Conservation (phyloP, 2,113 vertebrate genomes). For the Chunga burmeisteri region DNA sequence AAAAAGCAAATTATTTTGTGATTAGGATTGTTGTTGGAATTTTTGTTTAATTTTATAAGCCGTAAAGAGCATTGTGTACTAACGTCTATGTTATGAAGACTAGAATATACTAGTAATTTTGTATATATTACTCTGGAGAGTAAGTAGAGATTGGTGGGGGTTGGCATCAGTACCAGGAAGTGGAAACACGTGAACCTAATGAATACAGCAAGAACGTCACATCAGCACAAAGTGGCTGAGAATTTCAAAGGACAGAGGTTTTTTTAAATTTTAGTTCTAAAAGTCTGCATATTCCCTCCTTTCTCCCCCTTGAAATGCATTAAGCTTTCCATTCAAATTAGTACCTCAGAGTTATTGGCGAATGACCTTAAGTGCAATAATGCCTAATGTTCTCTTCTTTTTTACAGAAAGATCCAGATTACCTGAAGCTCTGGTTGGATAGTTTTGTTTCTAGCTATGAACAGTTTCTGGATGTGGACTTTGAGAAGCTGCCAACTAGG, state of each 20-base stretch:
- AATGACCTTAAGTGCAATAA: not conserved
- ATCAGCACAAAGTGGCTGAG: not conserved
- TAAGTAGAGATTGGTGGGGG: not conserved
- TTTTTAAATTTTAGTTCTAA: not conserved
- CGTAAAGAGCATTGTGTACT: not conserved
- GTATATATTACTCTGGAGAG: not conserved
- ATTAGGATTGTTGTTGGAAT: not conserved
- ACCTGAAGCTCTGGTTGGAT: slow-evolving; percentile 95
- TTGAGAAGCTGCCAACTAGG: slow-evolving; percentile 94
- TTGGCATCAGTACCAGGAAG: not conserved
- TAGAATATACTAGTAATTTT: not conserved
- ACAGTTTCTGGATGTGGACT: slow-evolving; percentile 94
- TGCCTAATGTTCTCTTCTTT: not conserved
- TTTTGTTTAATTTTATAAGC: not conserved
- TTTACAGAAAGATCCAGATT: slow-evolving; percentile 94
- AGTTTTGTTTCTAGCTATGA: slow-evolving; percentile 95
- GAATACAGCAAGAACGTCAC: not conserved
- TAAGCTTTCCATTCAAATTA: not conserved
- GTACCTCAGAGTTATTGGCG: not conserved
- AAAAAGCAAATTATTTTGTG: not conserved
- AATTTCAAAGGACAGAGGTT: not conserved
- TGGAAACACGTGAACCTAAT: not conserved
- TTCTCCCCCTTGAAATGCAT: not conserved
- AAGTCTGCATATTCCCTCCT: not conserved
- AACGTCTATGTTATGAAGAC: not conserved